Conservation (phyloP, 2,888 invertebrate genomes). For the Apantesis nais region DNA sequence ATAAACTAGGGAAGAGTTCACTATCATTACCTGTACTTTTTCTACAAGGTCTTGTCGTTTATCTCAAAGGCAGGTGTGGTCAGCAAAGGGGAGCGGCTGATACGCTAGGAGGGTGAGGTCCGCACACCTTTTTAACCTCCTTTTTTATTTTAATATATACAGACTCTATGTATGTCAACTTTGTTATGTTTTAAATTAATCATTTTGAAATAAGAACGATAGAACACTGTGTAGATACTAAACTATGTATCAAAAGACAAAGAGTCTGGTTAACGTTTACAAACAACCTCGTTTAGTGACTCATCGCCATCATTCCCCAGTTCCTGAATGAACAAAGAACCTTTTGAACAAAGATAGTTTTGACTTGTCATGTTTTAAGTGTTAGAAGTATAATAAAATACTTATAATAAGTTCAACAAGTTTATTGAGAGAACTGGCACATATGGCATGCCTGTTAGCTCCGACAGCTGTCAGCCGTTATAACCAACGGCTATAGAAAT, state of each 20-base stretch:
- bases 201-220: background rate
- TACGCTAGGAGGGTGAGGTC: constrained; percentile 44
- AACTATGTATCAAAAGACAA: background rate
- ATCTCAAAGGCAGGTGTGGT: constrained; percentile 60
- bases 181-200: background rate
- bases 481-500: constrained; percentile 45
- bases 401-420: constrained; percentile 3
- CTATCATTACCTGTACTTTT: constrained; percentile 22
- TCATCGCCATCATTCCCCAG: background rate
- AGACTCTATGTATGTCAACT: background rate
- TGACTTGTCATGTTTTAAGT: background rate
- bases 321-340: constrained; percentile 7
- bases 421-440: constrained; percentile 33
- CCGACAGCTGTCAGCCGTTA: constrained; percentile 67
- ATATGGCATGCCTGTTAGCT: constrained; percentile 55
- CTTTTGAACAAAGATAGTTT: constrained; percentile 19
- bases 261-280: background rate
- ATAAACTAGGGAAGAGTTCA: background rate
- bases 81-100: constrained; percentile 48
- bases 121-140: constrained; percentile 38
- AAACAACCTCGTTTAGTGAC: constrained; percentile 2
- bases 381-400: constrained; percentile 8
- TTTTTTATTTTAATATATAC: constrained; percentile 25
- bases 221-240: background rate
- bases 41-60: constrained; percentile 31